Evolutionary conservation across 2,888 invertebrate genomes (phyloP).

Genomic region (Ormia ochracea): DNA sequence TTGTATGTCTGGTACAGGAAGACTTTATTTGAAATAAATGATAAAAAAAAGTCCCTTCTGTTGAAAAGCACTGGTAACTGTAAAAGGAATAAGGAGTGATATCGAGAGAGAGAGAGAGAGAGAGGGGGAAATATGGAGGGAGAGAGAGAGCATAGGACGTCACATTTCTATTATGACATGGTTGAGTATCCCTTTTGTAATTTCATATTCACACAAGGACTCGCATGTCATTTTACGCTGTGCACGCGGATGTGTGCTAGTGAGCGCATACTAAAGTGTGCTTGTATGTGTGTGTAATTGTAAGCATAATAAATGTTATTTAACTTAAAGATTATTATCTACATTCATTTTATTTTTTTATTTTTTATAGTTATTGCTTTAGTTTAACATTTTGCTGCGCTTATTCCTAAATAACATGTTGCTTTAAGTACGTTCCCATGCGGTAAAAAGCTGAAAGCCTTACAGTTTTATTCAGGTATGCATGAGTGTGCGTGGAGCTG

Average conservation of each 20-base stretch:
- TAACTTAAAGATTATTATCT: conserved; percentile 49
- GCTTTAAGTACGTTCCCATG: conserved; percentile 29
- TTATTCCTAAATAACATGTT: conserved; percentile 50
- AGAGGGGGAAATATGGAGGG: not conserved
- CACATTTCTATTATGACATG: conserved; percentile 34
- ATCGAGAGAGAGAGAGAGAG: not conserved
- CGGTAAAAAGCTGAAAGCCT: not conserved
- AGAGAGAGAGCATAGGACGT: conserved; percentile 6
- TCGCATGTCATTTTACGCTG: not conserved
- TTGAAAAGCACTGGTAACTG: too few species aligned
- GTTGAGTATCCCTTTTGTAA: conserved; percentile 35
- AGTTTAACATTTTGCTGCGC: conserved; percentile 37
- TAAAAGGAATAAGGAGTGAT: too few species aligned
- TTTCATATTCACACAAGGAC: conserved; percentile 24
- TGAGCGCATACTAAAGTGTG: not conserved
- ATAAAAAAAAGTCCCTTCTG: too few species aligned
- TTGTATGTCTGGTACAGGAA: not conserved
- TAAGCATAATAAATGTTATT: conserved; percentile 45
- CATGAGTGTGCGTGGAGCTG: not conserved
- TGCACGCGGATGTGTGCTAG: not conserved
- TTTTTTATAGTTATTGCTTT: conserved; percentile 49
- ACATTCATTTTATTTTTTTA: conserved; percentile 33
- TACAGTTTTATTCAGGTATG: too few species aligned
- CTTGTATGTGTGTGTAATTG: not conserved
- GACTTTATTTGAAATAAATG: not conserved